phyloP scores from a whole-genome alignment of 2,888 invertebrate genomes.

The Harpalus rufipes region DNA sequence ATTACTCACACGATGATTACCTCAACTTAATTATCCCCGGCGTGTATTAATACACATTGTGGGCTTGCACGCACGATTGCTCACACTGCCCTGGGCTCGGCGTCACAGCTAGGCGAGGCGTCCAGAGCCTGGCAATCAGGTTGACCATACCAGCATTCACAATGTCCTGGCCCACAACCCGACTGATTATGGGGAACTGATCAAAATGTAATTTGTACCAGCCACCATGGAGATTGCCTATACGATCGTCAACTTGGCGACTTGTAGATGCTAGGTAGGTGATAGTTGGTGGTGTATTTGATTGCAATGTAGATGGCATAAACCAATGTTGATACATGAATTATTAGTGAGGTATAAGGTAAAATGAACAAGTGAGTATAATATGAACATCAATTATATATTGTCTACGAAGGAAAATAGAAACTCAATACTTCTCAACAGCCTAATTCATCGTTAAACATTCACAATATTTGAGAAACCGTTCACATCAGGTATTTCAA shows the following conservation, averaged over 20 bases:
- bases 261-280: constrained; percentile 1
- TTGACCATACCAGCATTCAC: constrained; percentile 21
- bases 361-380: no score
- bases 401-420: no score
- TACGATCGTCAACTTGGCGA: not conserved
- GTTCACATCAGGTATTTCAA: no score
- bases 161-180: constrained; percentile 13
- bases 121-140: not conserved
- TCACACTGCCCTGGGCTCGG: constrained; percentile 2
- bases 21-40: constrained; percentile 1
- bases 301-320: not conserved
- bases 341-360: no score
- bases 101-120: not conserved
- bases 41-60: constrained; percentile 26
- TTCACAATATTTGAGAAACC: no score
- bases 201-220: constrained; percentile 53
- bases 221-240: constrained; percentile 22
- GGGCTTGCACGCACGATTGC: constrained; percentile 22
- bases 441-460: no score
- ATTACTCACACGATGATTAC: constrained; percentile 29
- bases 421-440: no score
- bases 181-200: constrained; percentile 42
- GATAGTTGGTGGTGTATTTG: constrained; percentile 2
- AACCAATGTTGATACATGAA: no score
- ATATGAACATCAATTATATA: no score